Conservation (phyloP, 2,888 invertebrate species). For the Rotaria magnacalcarata region DNA sequence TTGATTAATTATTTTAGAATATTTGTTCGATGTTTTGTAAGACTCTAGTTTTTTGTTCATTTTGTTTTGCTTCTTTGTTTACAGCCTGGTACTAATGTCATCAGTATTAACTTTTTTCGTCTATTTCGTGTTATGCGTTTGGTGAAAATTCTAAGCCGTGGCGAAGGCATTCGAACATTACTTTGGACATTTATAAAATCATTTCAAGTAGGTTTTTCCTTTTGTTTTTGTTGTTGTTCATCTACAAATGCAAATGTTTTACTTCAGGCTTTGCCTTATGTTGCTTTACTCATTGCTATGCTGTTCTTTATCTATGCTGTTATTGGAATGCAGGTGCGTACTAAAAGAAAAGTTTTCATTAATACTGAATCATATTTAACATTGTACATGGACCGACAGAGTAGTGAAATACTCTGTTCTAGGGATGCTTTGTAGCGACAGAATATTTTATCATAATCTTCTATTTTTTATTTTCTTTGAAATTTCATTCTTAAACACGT, state of each 20-base stretch:
- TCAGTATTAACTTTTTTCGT: slow-evolving; percentile 87
- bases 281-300: slow-evolving; percentile 92
- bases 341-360: too few relatives aligned
- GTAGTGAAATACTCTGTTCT: too few relatives aligned
- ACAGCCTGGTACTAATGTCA: slow-evolving; percentile 15
- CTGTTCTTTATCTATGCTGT: slow-evolving; percentile 99
- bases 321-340: slow-evolving; percentile 90
- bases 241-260: neutral
- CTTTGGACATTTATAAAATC: slow-evolving; percentile 99
- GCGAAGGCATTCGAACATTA: slow-evolving; percentile 93
- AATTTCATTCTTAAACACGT: too few relatives aligned
- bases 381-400: too few relatives aligned
- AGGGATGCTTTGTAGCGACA: too few relatives aligned
- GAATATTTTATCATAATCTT: too few relatives aligned
- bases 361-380: too few relatives aligned
- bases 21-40: neutral
- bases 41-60: too few relatives aligned
- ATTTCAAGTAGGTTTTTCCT: slow-evolving; percentile 65
- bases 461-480: too few relatives aligned
- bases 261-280: slow-evolving; percentile 88
- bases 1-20: neutral
- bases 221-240: slow-evolving; percentile 7
- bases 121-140: slow-evolving; percentile 97
- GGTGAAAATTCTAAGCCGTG: slow-evolving; percentile 88
- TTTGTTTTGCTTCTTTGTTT: neutral